Evolutionary conservation across 2,797 vertebrate species (phyloP), one percentile per base, ranked within the genome.

Genomic region (Sebastes baramenuke): DNA sequence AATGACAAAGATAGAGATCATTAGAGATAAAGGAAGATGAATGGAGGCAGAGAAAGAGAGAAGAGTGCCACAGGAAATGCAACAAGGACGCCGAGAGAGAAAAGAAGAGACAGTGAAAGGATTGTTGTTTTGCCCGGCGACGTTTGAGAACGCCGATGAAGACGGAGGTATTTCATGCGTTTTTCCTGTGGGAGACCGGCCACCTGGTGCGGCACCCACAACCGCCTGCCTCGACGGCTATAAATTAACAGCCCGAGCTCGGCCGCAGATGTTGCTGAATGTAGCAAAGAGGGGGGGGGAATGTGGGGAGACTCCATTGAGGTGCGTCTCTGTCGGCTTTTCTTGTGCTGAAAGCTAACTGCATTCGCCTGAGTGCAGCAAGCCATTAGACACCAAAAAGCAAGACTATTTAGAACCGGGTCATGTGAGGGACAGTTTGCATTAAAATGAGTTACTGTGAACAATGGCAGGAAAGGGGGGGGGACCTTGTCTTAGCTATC

Each of bases 381-480:
- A 75, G 66, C 56, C 5, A 54, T 61, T 1, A 1, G 10, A 67
- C 25, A 65, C 59, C 64, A 20, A 42, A 42, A 62, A 75, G 52
- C 4, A 34, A 42, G 61, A 64, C 13, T 32, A 6, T 65, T 38
- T 22, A 16, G 13, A 77, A 38, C 0, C 3, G 4, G 79, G 58
- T 70, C 38, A 4, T 16, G 8, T 6, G 34, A 59, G 52, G 75
- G 55, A 71, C 81, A 34, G 60, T 72, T 66, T 74, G 70, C 67
- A 72, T 73, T 68, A 49, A 79, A 83, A 87, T 16, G 56, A 58
- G 52, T 72, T 27, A 34, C 72, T 46, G 60, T 27, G 79, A 71
- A 93, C 93, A 93, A 93, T 89, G 59, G 72, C 74, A 91, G 87
- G 91, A 92, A 91, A 81, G 4, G 36, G 42, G 22, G 52, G 80